Base-by-base conservation (phyloP, 2,888 invertebrate genomes). In the Leucophenga montana region DNA sequence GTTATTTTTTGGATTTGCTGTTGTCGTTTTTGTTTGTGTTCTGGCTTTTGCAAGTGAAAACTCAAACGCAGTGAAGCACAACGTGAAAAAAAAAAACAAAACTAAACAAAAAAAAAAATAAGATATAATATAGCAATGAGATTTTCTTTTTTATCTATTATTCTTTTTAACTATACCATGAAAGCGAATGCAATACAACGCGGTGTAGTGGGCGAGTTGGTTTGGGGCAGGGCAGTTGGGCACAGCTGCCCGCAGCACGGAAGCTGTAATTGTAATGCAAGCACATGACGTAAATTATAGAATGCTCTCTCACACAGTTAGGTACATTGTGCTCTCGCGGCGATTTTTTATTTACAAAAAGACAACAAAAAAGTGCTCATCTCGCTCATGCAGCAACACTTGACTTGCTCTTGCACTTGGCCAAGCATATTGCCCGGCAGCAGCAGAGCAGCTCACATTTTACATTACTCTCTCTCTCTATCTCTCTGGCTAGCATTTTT, bases 341-440 rank as follows among this genome's bases (percentile, higher is more conserved):
- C 39, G 61, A 18, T 39, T n/a, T 61, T 33, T 39, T 61, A 61
- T 59, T 27, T 31, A 31, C 8, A 13, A 27, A 22, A 20, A 48
- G 18, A 48, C 57, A 48, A n/a, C 61, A n/a, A 8, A 11, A 18
- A n/a, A n/a, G n/a, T n/a, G n/a, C 20, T 50, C 14, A n/a, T 27
- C 64, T 22, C 27, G n/a, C 44, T 50, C 16, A 22, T 27, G 27
- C 31, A 27, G 27, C 16, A 27, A n/a, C 31, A 22, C 18, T 14
- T 79, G 84, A 22, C 18, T 14, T 79, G 84, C 84, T 83, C 85
- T 80, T 84, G 85, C 80, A 84, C 80, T 84, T 84, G 84, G 78
- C 27, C 69, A 65, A 39, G 39, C 39, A 39, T 8, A 8, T 39
- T 39, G 39, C 39, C 39, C 27, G 27, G 27, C 27, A 27, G 27